Evolutionary conservation across 2,797 vertebrate species (phyloP).

Genomic region (Chiroxiphia lanceolata): DNA sequence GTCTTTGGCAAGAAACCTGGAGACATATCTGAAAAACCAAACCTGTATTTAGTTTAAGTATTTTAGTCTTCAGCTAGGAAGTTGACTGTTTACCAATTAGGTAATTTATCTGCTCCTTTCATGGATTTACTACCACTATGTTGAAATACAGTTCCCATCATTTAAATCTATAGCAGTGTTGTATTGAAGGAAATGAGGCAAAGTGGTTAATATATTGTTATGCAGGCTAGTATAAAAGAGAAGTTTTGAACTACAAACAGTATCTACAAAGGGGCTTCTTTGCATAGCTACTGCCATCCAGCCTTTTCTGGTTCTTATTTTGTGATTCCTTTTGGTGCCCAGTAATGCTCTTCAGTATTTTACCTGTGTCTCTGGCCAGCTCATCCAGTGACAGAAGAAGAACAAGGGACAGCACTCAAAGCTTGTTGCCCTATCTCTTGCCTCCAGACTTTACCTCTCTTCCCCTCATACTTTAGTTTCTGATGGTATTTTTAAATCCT

Average conservation of each 20-base stretch:
- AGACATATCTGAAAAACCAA: neutral
- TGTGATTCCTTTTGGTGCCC: neutral
- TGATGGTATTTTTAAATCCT: neutral
- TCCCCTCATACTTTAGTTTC: neutral
- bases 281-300: neutral
- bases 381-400: neutral
- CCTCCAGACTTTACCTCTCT: neutral
- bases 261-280: neutral
- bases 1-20: neutral
- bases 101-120: neutral
- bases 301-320: neutral
- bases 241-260: neutral
- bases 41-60: neutral
- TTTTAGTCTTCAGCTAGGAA: neutral
- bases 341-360: neutral
- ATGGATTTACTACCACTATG: neutral
- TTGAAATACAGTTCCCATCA: neutral
- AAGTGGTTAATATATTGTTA: neutral
- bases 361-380: neutral
- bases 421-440: neutral
- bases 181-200: neutral
- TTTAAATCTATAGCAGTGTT: neutral
- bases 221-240: neutral
- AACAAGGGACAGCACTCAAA: neutral
- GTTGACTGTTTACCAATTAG: neutral